phyloP scores from a whole-genome alignment of 2,888 invertebrate species.

The Bellardia bayeri region DNA sequence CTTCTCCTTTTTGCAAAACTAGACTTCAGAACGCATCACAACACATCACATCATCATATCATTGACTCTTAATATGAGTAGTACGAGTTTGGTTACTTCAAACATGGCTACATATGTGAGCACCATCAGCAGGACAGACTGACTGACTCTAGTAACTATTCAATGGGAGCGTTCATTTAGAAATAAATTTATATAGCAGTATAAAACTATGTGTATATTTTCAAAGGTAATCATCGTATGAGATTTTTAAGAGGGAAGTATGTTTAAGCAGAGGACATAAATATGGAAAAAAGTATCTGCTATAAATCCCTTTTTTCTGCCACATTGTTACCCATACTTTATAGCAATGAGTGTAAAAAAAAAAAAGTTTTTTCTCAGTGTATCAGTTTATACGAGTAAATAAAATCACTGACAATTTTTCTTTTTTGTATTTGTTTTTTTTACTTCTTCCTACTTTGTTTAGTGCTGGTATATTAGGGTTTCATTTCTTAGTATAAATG shows the following conservation, averaged over 20 bases:
- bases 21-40: slow-evolving; percentile 70
- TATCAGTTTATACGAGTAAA: slow-evolving; percentile 43
- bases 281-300: slow-evolving; percentile 37
- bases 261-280: slow-evolving; percentile 21
- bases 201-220: not conserved
- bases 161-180: slow-evolving; percentile 70
- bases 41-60: slow-evolving; percentile 70
- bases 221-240: slow-evolving; percentile 50
- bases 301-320: slow-evolving; percentile 45
- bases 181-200: slow-evolving; percentile 54
- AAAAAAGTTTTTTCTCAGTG: slow-evolving; percentile 46
- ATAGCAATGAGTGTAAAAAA: not conserved
- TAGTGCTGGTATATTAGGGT: slow-evolving; percentile 50
- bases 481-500: slow-evolving; percentile 58
- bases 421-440: not conserved
- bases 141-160: slow-evolving; percentile 48
- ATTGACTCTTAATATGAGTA: slow-evolving; percentile 61
- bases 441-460: slow-evolving; percentile 1
- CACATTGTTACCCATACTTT: not conserved
- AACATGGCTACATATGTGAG: not conserved
- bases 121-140: too few species aligned
- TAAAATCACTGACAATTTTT: slow-evolving; percentile 63
- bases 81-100: slow-evolving; percentile 14
- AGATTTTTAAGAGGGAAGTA: slow-evolving; percentile 37
- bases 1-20: slow-evolving; percentile 21